These are phyloP conservation scores for Ceriagrion tenellum DNA, from an alignment of 2,888 invertebrate genomes.

Conservation along the genomic window DNA sequence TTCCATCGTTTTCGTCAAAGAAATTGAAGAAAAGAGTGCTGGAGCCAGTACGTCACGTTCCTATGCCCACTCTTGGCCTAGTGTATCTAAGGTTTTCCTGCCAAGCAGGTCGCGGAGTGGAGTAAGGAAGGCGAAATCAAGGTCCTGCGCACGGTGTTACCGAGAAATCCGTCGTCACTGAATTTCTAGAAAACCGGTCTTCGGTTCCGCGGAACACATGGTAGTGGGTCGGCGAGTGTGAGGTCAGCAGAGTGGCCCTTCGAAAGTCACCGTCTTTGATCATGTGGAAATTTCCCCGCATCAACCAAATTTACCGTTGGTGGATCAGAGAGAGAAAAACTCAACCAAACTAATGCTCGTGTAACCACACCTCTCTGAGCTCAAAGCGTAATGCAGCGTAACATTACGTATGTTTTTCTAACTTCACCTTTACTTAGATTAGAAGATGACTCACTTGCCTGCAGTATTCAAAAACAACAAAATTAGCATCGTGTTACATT, in stretches of 20 bases:
- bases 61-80: background rate
- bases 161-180: constrained; percentile 12
- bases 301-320: background rate
- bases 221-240: background rate
- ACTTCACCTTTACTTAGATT: too few relatives aligned
- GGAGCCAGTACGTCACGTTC: too few relatives aligned
- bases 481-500: too few relatives aligned
- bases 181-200: constrained; percentile 14
- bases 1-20: background rate
- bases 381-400: background rate
- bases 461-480: background rate
- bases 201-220: background rate
- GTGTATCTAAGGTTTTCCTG: background rate
- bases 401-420: background rate
- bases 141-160: background rate
- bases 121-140: background rate
- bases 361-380: background rate
- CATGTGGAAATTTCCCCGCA: background rate
- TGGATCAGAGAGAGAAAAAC: background rate
- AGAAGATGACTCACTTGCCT: background rate
- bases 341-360: background rate
- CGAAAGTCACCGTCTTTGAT: background rate
- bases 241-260: background rate
- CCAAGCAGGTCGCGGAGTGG: background rate
- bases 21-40: background rate